Conservation (phyloP, 2,888 invertebrate species). For the Aphodius sticticus region DNA sequence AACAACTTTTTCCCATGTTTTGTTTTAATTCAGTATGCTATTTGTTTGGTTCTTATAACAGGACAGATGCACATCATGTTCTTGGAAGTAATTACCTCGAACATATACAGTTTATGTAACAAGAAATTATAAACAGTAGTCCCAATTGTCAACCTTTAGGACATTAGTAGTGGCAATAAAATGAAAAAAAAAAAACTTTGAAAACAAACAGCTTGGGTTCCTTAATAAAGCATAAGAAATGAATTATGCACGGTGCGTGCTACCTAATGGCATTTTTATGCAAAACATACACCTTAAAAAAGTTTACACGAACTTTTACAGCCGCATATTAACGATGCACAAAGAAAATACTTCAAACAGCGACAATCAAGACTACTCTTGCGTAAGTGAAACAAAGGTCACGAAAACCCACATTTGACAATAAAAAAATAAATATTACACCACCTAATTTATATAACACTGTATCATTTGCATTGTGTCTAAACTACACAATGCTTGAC, state of each 20-base stretch:
- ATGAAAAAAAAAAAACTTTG: too few species aligned
- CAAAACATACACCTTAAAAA: background rate
- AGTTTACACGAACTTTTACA: background rate
- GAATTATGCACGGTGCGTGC: background rate
- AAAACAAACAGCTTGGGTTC: too few species aligned
- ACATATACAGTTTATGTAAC: too few species aligned
- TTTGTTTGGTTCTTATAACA: background rate
- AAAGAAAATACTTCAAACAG: background rate
- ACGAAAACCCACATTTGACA: constrained; percentile 5
- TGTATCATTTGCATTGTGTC: constrained; percentile 19
- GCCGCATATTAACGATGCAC: background rate
- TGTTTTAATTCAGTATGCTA: background rate
- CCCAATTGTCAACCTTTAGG: too few species aligned
- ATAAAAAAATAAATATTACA: constrained; percentile 11
- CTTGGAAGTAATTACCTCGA: too few species aligned
- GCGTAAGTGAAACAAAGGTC: constrained; percentile 11
- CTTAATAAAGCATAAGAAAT: too few species aligned
- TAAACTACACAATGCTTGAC: constrained; percentile 14
- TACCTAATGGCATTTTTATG: background rate
- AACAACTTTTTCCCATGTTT: background rate
- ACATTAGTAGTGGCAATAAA: too few species aligned
- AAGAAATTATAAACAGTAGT: too few species aligned
- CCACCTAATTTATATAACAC: constrained; percentile 18
- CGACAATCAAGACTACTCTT: background rate
- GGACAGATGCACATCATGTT: too few species aligned